Conservation (phyloP, 1,140 invertebrate genomes). For the Lordiphosa collinella region DNA sequence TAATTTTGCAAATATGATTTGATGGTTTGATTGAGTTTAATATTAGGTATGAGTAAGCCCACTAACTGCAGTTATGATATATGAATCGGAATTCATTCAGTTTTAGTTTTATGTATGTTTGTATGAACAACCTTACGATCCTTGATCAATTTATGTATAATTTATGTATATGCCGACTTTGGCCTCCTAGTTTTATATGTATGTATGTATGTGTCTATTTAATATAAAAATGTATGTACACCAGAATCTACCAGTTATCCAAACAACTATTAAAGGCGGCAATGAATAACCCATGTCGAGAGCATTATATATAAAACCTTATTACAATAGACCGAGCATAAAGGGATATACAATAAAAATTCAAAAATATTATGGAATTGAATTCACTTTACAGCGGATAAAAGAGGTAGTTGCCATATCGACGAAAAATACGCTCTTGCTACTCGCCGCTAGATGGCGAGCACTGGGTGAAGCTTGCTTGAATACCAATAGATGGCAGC, state of each 20-base stretch:
- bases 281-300: constrained; percentile 40
- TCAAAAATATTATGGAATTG: constrained; percentile 35
- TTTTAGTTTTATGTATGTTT: constrained; percentile 17
- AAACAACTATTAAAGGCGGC: constrained; percentile 5
- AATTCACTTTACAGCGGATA: not conserved
- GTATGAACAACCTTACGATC: constrained; percentile 37
- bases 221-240: constrained; percentile 17
- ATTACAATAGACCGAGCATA: constrained; percentile 37
- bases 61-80: constrained; percentile 16
- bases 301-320: constrained; percentile 11
- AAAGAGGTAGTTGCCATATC: too few relatives aligned
- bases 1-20: constrained; percentile 7
- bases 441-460: too few relatives aligned
- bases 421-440: too few relatives aligned
- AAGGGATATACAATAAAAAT: constrained; percentile 38
- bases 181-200: constrained; percentile 47
- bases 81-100: constrained; percentile 14
- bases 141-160: constrained; percentile 48
- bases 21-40: constrained; percentile 13
- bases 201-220: constrained; percentile 28
- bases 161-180: constrained; percentile 37
- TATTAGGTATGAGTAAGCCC: not conserved
- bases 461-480: too few relatives aligned
- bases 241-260: constrained; percentile 31
- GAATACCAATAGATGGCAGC: too few relatives aligned